Evolutionary conservation across 1,140 invertebrate species (phyloP), one percentile per base, ranked within the genome.

Genomic region (Papilio aristodemus): DNA sequence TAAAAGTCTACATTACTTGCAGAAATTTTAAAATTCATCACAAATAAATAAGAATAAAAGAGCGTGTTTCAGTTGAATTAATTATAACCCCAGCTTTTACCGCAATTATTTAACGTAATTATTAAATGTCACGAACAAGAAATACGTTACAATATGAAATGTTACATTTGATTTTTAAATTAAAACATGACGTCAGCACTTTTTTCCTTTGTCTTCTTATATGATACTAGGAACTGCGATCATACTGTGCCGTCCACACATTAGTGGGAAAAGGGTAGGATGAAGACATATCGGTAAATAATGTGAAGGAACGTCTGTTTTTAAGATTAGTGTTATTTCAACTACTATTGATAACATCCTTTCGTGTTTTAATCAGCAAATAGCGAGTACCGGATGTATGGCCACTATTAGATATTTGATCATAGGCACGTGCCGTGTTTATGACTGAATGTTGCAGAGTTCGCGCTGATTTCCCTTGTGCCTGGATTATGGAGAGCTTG

Each of bases 361-460:
- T 46, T 17, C 14, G 43, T 19, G 14, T 46, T 46, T 46, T 19
- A 46, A 46, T 19, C 43, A 19, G 17, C 7, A 10, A 19, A 46
- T 46, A 46, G 46, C 22, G 19, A 11, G 1, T 13, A 22, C 5
- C 7, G 17, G 14, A 14, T 43, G 38, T 39, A 13, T 3, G n/a
- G 14, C 14, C 8, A 10, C 10, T 11, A 10, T 54, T 9, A 19
- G 7, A 19, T 46, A 19, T 54, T 13, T 0, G 17, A 54, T 54
- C 9, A 54, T 54, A 54, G 46, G 46, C 46, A 54, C 46, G 46
- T 54, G 46, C 19, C 10, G 5, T 54, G 22, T 54, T 54, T 54
- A 54, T 25, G 46, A 25, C 9, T 43, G 39, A 19, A 50, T 6
- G 6, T 32, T 50, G 19, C 19, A 54, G 46, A 54, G 46, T 17